A percentile compares a stretch with the other conserved stretches of the same genome.
These are phyloP conservation scores for Ailuropoda melanoleuca DNA, from an alignment of 2,113 vertebrate species.

Conservation along the genomic window DNA sequence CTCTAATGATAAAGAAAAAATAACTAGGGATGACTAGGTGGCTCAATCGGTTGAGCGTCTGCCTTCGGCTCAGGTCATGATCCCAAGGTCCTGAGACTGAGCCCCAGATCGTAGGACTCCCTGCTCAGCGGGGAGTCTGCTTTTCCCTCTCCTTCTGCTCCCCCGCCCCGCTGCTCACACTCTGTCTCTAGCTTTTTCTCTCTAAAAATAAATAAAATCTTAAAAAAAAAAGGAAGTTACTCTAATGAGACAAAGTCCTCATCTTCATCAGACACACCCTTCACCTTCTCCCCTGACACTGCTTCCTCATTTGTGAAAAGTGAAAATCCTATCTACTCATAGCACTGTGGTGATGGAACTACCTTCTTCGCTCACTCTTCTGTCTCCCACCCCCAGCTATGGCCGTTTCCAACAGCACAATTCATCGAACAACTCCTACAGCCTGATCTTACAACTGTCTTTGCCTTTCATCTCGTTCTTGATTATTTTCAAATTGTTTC, in stretches of 20 bases:
- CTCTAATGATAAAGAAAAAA: not conserved
- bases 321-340: not conserved
- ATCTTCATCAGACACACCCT: not conserved
- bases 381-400: not conserved
- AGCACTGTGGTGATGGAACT: not conserved
- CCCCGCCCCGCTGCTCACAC: too few relatives aligned
- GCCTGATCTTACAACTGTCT: not conserved
- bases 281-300: not conserved
- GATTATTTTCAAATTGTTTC: not conserved
- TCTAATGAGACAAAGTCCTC: not conserved
- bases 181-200: too few relatives aligned
- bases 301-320: not conserved
- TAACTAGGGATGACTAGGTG: too few relatives aligned
- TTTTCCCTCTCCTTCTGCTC: too few relatives aligned
- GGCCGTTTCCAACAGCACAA: not conserved
- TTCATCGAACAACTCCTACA: accelerated
- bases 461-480: not conserved
- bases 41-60: too few relatives aligned
- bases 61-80: too few relatives aligned
- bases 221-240: not conserved
- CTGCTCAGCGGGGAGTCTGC: too few relatives aligned
- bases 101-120: too few relatives aligned
- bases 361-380: not conserved
- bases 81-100: too few relatives aligned
- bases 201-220: too few relatives aligned